Conservation (phyloP, 2,797 vertebrate genomes). For the Tragopan temminckii region DNA sequence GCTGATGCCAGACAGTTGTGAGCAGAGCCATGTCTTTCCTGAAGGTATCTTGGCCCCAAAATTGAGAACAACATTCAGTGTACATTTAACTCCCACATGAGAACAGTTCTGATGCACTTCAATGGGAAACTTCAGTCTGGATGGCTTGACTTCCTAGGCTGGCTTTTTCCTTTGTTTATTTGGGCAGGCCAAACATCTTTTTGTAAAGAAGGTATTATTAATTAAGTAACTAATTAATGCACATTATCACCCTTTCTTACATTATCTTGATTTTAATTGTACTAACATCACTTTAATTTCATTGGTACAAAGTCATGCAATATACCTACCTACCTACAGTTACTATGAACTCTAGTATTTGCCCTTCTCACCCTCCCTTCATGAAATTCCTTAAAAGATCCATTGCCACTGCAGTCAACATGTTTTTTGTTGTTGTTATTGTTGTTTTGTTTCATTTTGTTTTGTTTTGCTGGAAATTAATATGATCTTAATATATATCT, state of each 20-base stretch:
- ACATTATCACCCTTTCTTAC: neutral
- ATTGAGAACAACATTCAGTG: neutral
- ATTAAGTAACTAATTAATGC: neutral
- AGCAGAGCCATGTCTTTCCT: neutral
- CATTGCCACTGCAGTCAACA: neutral
- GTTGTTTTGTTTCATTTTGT: neutral
- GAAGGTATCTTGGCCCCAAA: neutral
- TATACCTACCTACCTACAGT: neutral
- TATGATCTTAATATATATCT: neutral
- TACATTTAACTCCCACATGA: neutral
- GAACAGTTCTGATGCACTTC: neutral
- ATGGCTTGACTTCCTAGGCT: neutral
- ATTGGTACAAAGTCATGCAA: neutral
- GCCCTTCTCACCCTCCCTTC: neutral
- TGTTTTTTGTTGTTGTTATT: neutral
- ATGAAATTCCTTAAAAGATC: neutral
- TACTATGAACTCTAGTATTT: neutral
- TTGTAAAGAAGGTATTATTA: neutral
- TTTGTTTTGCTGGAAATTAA: neutral
- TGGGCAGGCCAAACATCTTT: neutral
- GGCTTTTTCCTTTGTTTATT: neutral
- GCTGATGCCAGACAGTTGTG: rapidly evolving
- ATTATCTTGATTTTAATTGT: neutral
- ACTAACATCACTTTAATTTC: neutral
- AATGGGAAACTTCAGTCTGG: neutral